Conservation (phyloP, 64 coral and sea anemone genomes). For the Pocillopora verrucosa region DNA sequence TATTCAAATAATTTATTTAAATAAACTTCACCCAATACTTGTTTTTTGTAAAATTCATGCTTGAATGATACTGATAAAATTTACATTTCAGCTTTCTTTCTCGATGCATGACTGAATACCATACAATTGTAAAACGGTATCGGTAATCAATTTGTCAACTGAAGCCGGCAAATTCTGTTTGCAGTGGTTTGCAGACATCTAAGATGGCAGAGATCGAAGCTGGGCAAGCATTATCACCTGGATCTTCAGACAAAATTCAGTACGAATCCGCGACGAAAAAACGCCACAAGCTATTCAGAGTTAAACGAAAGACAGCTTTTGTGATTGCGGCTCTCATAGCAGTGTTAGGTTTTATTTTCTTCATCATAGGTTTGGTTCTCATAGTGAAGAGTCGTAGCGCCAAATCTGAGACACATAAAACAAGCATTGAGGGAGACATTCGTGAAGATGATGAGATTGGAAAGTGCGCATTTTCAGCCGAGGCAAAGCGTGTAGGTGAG, state of each 20-base stretch:
- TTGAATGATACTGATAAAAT: no score
- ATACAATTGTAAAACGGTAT: not conserved
- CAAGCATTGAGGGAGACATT: not conserved
- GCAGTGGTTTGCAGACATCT: no score
- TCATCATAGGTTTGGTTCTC: not conserved
- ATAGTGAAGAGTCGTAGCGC: not conserved
- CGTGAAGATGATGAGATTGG: not conserved
- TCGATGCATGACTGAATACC: not conserved
- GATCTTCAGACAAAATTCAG: not conserved
- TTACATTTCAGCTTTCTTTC: not conserved
- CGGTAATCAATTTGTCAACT: no score
- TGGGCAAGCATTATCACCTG: not conserved
- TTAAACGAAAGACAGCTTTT: not conserved
- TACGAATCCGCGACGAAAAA: not conserved
- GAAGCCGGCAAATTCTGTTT: no score
- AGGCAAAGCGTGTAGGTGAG: conserved; percentile 28
- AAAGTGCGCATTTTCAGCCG: conserved; percentile 14
- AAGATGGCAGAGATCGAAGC: not conserved
- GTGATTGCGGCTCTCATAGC: not conserved
- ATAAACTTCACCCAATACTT: no score
- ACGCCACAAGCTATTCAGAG: not conserved
- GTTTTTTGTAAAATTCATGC: no score
- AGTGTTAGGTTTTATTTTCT: not conserved
- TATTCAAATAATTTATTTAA: no score
- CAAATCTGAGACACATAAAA: not conserved